These are phyloP conservation scores for Hipposideros armiger DNA, from an alignment of 2,113 vertebrate species.

Conservation along the genomic window DNA sequence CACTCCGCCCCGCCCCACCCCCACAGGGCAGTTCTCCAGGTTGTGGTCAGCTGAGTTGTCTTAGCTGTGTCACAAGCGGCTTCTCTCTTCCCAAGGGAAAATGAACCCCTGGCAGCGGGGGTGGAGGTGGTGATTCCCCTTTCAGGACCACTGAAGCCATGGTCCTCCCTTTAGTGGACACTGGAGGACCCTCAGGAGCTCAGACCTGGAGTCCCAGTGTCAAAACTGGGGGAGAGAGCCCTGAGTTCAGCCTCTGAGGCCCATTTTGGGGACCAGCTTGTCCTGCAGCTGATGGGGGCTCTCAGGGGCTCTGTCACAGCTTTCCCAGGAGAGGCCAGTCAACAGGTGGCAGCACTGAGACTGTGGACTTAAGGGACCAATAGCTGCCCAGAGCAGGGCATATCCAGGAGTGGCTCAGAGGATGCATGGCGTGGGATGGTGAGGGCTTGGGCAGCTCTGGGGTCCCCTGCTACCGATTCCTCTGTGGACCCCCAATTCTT, in stretches of 20 bases:
- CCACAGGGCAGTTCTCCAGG: background rate
- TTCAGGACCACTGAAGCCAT: background rate
- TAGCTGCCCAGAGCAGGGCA: background rate
- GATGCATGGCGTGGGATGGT: no score
- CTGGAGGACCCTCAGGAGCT: background rate
- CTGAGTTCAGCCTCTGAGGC: background rate
- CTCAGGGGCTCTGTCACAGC: background rate
- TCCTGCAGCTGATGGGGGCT: background rate
- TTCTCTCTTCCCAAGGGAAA: background rate
- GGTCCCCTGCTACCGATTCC: background rate
- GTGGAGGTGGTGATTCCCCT: background rate
- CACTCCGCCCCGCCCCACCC: rapidly evolving
- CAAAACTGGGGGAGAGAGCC: background rate
- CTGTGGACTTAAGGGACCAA: background rate
- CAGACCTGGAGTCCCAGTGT: background rate
- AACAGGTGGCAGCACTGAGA: background rate
- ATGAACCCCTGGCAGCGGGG: rapidly evolving
- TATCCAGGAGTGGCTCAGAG: rapidly evolving
- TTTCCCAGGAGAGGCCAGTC: rapidly evolving
- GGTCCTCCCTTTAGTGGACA: background rate
- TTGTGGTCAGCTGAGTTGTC: rapidly evolving
- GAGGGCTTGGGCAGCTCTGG: no score
- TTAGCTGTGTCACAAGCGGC: background rate
- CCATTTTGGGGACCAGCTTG: background rate
- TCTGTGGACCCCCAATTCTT: background rate